phyloP scores from a whole-genome alignment of 2,113 vertebrate species.

The Semicossyphus pulcher region DNA sequence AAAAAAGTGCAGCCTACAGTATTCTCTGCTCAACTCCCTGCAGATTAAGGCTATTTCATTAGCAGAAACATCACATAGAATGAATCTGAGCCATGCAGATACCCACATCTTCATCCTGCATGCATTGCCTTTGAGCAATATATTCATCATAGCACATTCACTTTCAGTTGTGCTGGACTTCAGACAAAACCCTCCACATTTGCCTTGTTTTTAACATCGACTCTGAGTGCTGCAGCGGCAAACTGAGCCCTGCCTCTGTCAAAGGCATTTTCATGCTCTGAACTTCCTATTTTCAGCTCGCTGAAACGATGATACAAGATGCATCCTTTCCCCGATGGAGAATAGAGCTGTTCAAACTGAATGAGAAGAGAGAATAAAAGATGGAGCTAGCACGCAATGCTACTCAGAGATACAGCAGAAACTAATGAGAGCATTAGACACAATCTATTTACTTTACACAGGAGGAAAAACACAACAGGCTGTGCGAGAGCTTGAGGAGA shows the following conservation, averaged over 20 bases:
- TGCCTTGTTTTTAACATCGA: constrained; percentile 57
- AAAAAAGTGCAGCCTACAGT: constrained; percentile 12
- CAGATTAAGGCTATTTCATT: constrained; percentile 33
- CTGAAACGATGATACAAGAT: constrained; percentile 54
- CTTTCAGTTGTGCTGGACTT: constrained; percentile 50
- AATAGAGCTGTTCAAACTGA: constrained; percentile 63
- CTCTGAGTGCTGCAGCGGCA: constrained; percentile 19
- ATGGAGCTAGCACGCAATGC: constrained; percentile 11
- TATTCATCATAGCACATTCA: constrained; percentile 22
- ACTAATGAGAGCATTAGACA: constrained; percentile 58
- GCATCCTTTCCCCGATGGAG: constrained; percentile 48
- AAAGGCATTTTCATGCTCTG: constrained; percentile 61
- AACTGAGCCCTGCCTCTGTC: constrained; percentile 3
- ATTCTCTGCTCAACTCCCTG: constrained; percentile 4
- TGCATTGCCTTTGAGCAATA: constrained; percentile 43
- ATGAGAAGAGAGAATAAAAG: constrained; percentile 61
- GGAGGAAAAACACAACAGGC: constrained; percentile 17
- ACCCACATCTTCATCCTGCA: constrained; percentile 31
- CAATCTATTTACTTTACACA: constrained; percentile 45
- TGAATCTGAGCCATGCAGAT: constrained; percentile 37
- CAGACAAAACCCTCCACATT: constrained; percentile 54
- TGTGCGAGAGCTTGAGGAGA: constrained; percentile 2
- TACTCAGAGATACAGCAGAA: constrained; percentile 18
- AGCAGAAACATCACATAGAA: constrained; percentile 47
- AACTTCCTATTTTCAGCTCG: constrained; percentile 67